A percentile compares a stretch with the other conserved stretches of the same genome.
Evolutionary conservation across 2,797 vertebrate genomes (phyloP).

Genomic region (Falco columbarius): DNA sequence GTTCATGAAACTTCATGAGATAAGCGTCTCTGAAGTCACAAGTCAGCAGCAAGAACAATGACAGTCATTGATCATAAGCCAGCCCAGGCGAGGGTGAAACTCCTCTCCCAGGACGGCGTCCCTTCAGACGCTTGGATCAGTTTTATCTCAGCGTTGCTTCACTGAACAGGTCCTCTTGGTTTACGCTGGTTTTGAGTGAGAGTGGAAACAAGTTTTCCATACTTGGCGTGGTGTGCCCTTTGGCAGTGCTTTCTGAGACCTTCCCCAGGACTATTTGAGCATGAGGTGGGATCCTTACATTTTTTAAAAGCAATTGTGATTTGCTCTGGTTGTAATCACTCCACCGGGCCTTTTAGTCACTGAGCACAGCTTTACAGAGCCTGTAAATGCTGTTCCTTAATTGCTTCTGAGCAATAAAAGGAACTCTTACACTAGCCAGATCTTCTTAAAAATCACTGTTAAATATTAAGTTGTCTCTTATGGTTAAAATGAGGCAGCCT

Average conservation of each 20-base stretch:
- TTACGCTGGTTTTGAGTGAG: background rate
- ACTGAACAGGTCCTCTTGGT: background rate
- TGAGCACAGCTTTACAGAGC: background rate
- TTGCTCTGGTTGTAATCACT: background rate
- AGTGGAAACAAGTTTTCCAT: background rate
- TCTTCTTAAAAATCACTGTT: background rate
- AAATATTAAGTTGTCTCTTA: constrained; percentile 5
- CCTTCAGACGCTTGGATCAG: background rate
- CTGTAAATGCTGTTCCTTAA: constrained; percentile 6
- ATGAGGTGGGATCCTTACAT: background rate
- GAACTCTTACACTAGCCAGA: background rate
- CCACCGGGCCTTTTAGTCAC: background rate
- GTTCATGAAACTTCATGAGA: background rate
- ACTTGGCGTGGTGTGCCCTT: background rate
- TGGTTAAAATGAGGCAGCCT: background rate
- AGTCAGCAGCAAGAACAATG: background rate
- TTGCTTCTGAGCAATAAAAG: constrained; percentile 18
- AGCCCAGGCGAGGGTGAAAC: rapidly evolving
- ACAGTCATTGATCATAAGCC: background rate
- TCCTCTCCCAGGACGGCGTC: background rate
- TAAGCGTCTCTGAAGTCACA: background rate
- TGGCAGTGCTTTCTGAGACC: background rate
- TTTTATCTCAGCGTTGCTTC: background rate
- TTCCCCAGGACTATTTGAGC: background rate
- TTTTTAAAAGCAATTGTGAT: background rate